Percentiles rank a stretch among this genome's conserved stretches.
Evolutionary conservation across 2,797 vertebrate genomes (phyloP).

Genomic region (Sebastes trivittatus): DNA sequence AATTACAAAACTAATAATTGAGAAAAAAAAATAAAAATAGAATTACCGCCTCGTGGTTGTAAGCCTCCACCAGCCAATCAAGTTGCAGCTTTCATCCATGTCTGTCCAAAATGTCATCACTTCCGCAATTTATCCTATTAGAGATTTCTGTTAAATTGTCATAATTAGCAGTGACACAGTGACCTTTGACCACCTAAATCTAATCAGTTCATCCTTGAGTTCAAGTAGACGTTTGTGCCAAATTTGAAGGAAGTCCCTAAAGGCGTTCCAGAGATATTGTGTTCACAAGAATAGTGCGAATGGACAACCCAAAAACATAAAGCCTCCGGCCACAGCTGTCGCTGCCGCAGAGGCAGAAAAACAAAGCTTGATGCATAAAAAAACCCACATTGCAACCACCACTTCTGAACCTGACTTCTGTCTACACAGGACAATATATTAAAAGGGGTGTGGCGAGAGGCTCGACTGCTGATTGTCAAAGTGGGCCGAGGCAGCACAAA

Average conservation of each 20-base stretch:
- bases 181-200: neutral
- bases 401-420: neutral
- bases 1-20: neutral
- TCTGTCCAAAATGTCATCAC: neutral
- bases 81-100: neutral
- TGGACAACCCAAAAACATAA: neutral
- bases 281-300: neutral
- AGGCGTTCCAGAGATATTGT: neutral
- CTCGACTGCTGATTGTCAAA: slow-evolving; percentile 34
- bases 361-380: neutral
- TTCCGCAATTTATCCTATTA: neutral
- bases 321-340: too few relatives aligned
- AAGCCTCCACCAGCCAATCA: neutral
- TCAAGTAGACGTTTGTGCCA: too few relatives aligned
- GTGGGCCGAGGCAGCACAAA: slow-evolving; percentile 63
- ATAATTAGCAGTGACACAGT: neutral
- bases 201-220: too few relatives aligned
- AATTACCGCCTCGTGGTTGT: neutral
- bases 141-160: neutral
- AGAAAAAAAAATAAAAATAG: neutral
- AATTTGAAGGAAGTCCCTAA: neutral
- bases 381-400: neutral
- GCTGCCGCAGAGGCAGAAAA: too few relatives aligned
- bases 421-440: neutral
- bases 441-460: slow-evolving; percentile 1